A percentile compares a stretch with the other conserved stretches of the same genome.
Evolutionary conservation across 2,113 vertebrate species (phyloP).

Genomic region (Copsychus sechellarum): DNA sequence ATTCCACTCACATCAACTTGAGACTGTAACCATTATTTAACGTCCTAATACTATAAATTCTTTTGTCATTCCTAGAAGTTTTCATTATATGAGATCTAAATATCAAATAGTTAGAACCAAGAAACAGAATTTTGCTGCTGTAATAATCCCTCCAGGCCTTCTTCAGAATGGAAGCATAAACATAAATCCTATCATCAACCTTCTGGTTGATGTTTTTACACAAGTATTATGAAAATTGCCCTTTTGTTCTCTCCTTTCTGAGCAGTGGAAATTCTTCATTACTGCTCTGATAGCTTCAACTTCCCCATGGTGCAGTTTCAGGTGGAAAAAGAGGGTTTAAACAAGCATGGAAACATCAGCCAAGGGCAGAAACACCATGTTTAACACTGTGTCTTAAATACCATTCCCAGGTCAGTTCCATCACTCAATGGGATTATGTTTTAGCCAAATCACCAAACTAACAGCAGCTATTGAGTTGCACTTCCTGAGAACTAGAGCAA

Average conservation of each 20-base stretch:
- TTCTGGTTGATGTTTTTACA: background rate
- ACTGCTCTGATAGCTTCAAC: background rate
- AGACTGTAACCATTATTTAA: background rate
- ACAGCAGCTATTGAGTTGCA: background rate
- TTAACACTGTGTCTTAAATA: background rate
- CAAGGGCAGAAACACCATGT: background rate
- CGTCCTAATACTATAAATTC: background rate
- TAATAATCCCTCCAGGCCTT: background rate
- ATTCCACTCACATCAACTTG: background rate
- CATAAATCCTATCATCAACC: background rate
- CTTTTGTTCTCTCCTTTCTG: background rate
- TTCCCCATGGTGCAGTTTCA: background rate
- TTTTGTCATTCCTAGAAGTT: background rate
- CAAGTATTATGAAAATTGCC: background rate
- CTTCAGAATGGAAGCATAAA: background rate
- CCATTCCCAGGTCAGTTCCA: background rate
- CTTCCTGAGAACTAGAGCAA: background rate
- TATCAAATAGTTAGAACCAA: background rate
- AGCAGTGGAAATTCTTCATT: background rate
- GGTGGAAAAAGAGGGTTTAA: background rate
- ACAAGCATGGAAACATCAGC: background rate
- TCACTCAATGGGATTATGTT: rapidly evolving
- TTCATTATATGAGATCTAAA: background rate
- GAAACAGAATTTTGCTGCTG: background rate
- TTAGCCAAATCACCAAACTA: background rate